Evolutionary conservation across 2,888 invertebrate genomes (phyloP), one percentile per base, ranked within the genome.

Genomic region (Macrophya annulata): DNA sequence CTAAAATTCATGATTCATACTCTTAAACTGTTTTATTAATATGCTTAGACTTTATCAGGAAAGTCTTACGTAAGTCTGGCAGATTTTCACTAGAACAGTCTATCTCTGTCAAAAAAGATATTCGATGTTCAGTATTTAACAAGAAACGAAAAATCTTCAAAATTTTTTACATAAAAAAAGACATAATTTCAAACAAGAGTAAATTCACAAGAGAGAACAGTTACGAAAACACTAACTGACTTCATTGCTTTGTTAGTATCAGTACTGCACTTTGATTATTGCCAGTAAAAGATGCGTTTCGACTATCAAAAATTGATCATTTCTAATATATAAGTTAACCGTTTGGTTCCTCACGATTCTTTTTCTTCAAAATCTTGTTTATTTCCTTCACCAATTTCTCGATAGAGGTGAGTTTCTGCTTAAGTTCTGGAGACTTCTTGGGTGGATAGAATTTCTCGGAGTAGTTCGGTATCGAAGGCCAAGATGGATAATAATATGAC

Each of bases 401-500:
- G 21, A 74, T 12, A n/a, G 17, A 21, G 40, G 15, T 21, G 40
- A 79, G 4, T 59, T 25, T 79, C n/a, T 79, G 1, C 9, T 79
- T 0, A 51, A 25, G 48, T 45, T 65, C 68, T 25, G 12, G 48
- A 5, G 45, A n/a, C 2, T 84, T 82, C 31, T 77, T 37, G 84
- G 87, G n/a, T 4, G 85, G 55, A 0, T 86, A 81, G 17, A 85
- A 77, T 40, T 84, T 82, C 31, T 77, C 37, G 84, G 87, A 87
- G 9, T 87, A 76, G 74, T 51, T 51, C 0, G 85, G 31, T 5
- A 86, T 15, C 8, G 87, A 72, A 8, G 85, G 68, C 88, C 87
- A 89, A 6, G 84, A 79, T 25, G 85, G 85, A 84, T 83, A 51
- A 21, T 86, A 87, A 59, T 72, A 74, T 6, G 88, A 25, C 86